Evolutionary conservation across 2,797 vertebrate genomes (phyloP).

Genomic region (Pelobates cultripes): DNA sequence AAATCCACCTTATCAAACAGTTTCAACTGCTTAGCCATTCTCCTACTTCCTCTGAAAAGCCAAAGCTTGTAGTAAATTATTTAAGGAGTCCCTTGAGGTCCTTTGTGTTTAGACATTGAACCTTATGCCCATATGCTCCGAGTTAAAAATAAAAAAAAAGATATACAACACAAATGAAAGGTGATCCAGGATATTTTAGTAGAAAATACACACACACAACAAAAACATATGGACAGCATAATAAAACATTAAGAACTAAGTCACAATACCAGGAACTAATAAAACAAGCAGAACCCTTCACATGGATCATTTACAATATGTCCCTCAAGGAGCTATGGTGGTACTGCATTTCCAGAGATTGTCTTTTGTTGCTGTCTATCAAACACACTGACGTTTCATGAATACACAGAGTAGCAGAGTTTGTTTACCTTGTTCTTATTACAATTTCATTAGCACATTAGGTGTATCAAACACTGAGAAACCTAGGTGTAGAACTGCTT

Average conservation of each 20-base stretch:
- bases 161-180: constrained; percentile 20
- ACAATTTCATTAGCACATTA: too few relatives aligned
- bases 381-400: neutral
- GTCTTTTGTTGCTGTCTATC: constrained; percentile 12
- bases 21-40: constrained; percentile 36
- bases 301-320: constrained; percentile 51
- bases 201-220: constrained; percentile 35
- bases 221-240: constrained; percentile 56
- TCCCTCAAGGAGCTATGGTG: constrained; percentile 38
- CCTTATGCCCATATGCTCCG: constrained; percentile 43
- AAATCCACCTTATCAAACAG: constrained; percentile 41
- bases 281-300: constrained; percentile 52
- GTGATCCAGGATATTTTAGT: constrained; percentile 44
- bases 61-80: constrained; percentile 51
- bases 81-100: constrained; percentile 43
- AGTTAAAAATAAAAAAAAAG: constrained; percentile 28
- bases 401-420: neutral
- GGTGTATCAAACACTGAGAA: too few relatives aligned
- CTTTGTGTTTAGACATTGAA: constrained; percentile 36
- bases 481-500: too few relatives aligned
- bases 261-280: constrained; percentile 51
- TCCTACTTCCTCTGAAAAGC: constrained; percentile 36
- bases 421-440: too few relatives aligned
- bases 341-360: constrained; percentile 34
- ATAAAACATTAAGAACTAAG: constrained; percentile 55